These are phyloP conservation scores for Eulemur rubriventer DNA, from an alignment of 2,797 vertebrate genomes.

Conservation along the genomic window DNA sequence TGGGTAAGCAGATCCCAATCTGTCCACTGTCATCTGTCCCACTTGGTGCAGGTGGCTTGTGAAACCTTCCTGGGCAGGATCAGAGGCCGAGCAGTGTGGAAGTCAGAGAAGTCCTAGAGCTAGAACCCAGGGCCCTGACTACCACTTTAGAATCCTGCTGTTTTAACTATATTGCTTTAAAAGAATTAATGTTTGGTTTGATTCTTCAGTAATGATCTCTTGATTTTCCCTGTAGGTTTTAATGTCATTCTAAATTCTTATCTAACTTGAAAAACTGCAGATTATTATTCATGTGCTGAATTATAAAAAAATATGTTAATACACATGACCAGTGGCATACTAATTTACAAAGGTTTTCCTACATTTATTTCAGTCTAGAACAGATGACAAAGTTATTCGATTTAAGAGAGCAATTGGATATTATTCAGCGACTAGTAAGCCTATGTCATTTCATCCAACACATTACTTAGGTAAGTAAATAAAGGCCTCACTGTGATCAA, in stretches of 20 bases:
- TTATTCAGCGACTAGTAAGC: slow-evolving; percentile 94
- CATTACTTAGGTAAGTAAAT: slow-evolving; percentile 91
- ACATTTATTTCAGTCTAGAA: slow-evolving; percentile 92
- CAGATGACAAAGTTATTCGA: slow-evolving; percentile 94
- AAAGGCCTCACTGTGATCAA: background rate
- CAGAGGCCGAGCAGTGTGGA: background rate
- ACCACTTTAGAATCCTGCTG: background rate
- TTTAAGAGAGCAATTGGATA: slow-evolving; percentile 97
- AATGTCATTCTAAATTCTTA: slow-evolving; percentile 35
- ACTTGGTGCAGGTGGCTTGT: background rate
- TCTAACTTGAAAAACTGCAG: background rate
- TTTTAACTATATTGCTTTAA: background rate
- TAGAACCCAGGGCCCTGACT: background rate
- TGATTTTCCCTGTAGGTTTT: slow-evolving; percentile 43
- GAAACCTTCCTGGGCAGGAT: background rate
- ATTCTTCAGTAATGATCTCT: background rate
- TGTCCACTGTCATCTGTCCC: background rate
- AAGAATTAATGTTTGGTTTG: background rate
- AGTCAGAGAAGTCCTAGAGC: background rate
- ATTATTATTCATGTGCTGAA: slow-evolving; percentile 2
- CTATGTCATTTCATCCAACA: slow-evolving; percentile 89
- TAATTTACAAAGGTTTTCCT: slow-evolving; percentile 71
- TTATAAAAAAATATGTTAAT: slow-evolving; percentile 42
- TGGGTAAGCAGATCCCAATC: background rate
- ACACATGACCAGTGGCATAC: slow-evolving; percentile 24